Evolutionary conservation across 1,140 invertebrate genomes (phyloP).

Genomic region (Zeugodacus cucurbitae): DNA sequence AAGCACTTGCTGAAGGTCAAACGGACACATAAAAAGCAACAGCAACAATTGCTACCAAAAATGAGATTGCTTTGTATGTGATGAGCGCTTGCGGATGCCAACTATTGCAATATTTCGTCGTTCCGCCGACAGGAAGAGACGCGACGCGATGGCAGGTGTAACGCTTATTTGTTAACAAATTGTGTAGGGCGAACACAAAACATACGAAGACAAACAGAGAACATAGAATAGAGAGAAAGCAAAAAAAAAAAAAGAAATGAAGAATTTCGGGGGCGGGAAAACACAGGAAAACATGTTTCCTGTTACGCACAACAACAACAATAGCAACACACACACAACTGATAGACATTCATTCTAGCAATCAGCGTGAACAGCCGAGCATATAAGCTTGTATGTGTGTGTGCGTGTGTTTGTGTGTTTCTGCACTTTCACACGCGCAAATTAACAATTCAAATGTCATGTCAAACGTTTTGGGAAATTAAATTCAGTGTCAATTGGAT

Average conservation of each 20-base stretch:
- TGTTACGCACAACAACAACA: neutral
- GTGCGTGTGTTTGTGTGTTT: neutral
- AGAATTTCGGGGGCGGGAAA: neutral
- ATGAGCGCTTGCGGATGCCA: neutral
- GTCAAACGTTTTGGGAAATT: constrained; percentile 20
- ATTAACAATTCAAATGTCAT: constrained; percentile 37
- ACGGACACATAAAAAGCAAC: neutral
- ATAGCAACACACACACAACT: neutral
- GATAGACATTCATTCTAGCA: neutral
- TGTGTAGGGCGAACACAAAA: neutral
- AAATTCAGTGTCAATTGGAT: constrained; percentile 32
- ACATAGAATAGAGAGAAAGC: neutral
- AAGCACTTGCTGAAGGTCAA: neutral
- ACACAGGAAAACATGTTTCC: neutral
- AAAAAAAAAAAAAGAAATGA: neutral
- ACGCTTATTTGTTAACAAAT: neutral
- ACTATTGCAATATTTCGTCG: neutral
- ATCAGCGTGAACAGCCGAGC: neutral
- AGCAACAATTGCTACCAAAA: neutral
- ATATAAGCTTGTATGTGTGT: neutral
- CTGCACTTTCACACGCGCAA: neutral
- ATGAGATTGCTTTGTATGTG: neutral
- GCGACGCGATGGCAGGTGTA: neutral
- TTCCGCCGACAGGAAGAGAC: neutral
- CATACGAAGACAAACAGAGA: no score